Conservation (phyloP, 2,888 invertebrate genomes). For the Eupithecia exiguata region DNA sequence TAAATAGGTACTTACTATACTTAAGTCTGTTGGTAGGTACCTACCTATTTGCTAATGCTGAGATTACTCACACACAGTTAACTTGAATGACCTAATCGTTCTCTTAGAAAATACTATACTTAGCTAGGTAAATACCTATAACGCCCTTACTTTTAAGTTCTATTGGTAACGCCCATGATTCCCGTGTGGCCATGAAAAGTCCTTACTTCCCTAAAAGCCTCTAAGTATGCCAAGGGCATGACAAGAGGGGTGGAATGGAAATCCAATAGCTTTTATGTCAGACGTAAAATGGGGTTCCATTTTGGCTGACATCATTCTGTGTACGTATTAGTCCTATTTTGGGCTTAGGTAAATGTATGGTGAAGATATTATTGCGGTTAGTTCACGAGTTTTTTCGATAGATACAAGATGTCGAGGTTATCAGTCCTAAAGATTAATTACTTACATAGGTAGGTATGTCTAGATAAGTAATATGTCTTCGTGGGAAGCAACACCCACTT, state of each 20-base stretch:
- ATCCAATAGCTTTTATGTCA: constrained; percentile 1
- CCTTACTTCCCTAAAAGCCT: constrained; percentile 12
- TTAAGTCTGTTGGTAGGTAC: no score
- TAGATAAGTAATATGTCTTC: background rate
- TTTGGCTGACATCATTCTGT: background rate
- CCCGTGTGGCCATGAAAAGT: background rate
- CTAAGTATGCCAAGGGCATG: constrained; percentile 46
- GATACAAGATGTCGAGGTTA: constrained; percentile 7
- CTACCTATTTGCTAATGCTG: background rate
- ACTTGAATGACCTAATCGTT: constrained; percentile 4
- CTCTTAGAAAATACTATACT: background rate
- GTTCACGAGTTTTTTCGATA: background rate
- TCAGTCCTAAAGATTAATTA: background rate
- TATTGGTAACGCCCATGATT: background rate
- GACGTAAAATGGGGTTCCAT: constrained; percentile 2
- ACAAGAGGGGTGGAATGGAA: background rate
- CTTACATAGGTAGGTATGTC: background rate
- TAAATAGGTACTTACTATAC: no score
- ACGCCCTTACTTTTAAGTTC: background rate
- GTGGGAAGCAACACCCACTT: constrained; percentile 2
- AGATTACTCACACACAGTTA: background rate
- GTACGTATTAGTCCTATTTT: background rate
- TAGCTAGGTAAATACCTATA: background rate
- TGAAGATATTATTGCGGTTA: background rate
- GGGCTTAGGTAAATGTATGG: background rate